Evolutionary conservation across 2,797 vertebrate species (phyloP).

Genomic region (Hyperoplus lanceolatus): DNA sequence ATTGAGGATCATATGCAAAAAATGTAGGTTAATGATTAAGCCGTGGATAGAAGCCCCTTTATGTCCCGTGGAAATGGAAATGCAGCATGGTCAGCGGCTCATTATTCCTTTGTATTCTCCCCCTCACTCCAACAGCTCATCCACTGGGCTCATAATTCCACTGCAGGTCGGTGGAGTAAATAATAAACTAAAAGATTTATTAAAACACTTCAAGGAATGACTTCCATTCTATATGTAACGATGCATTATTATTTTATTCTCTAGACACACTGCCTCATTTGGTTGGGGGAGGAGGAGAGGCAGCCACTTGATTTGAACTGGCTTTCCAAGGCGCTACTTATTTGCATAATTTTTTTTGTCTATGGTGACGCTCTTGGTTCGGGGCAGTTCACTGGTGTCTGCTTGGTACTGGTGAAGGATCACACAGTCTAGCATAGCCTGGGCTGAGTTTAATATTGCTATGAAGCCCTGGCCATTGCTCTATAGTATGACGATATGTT

Average conservation of each 20-base stretch:
- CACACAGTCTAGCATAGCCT: slow-evolving; percentile 83
- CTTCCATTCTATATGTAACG: slow-evolving; percentile 47
- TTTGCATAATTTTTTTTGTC: slow-evolving; percentile 99
- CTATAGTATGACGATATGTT: slow-evolving; percentile 83
- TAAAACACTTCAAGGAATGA: slow-evolving; percentile 41
- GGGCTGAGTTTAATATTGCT: slow-evolving; percentile 87
- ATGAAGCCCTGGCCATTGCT: slow-evolving; percentile 89
- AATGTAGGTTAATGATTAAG: slow-evolving; percentile 80
- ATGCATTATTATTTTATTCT: slow-evolving; percentile 42
- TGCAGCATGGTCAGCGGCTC: slow-evolving; percentile 61
- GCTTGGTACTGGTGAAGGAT: slow-evolving; percentile 83
- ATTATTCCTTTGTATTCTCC: slow-evolving; percentile 66
- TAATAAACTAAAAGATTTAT: slow-evolving; percentile 48
- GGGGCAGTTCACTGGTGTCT: slow-evolving; percentile 89
- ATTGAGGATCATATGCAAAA: slow-evolving; percentile 47
- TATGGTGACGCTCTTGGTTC: slow-evolving; percentile 92
- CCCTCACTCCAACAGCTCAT: slow-evolving; percentile 32
- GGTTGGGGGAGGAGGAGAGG: slow-evolving; percentile 78
- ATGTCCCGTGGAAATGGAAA: slow-evolving; percentile 73
- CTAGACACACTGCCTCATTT: slow-evolving; percentile 66
- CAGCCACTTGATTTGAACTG: slow-evolving; percentile 80
- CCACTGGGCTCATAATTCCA: slow-evolving; percentile 46
- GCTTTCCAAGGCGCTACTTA: slow-evolving; percentile 88
- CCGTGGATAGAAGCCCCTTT: slow-evolving; percentile 72
- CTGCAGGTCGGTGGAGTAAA: slow-evolving; percentile 45